A percentile compares a stretch with the other conserved stretches of the same genome.
These are phyloP conservation scores for Crambe crambe DNA, from an alignment of 37 sponge, comb jelly and placozoan species.

Conservation along the genomic window DNA sequence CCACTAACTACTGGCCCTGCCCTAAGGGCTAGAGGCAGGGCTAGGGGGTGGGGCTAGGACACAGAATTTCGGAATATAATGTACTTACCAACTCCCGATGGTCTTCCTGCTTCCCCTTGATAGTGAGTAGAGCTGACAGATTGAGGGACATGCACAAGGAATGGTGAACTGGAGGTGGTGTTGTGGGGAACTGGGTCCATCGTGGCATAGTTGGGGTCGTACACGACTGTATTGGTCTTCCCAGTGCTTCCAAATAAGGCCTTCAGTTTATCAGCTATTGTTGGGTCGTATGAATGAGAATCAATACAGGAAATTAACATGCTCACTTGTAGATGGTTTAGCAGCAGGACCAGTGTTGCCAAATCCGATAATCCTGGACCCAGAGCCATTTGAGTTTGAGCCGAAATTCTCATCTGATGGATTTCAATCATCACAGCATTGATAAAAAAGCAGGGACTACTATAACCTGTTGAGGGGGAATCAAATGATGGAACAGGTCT, in stretches of 20 bases:
- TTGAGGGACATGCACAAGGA: constrained; percentile 2
- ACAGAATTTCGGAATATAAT: background rate
- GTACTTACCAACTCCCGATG: constrained; percentile 24
- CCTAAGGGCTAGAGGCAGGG: background rate
- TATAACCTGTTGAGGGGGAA: background rate
- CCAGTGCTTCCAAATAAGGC: constrained; percentile 19
- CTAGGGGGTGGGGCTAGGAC: background rate
- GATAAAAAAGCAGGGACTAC: background rate
- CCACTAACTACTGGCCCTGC: background rate
- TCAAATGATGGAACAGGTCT: background rate
- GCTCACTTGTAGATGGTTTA: constrained; percentile 9
- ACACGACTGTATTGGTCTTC: constrained; percentile 1
- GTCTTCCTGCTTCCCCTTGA: background rate
- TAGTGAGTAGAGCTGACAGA: background rate
- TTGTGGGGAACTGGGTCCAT: constrained; percentile 60
- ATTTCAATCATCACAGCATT: background rate
- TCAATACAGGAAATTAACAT: background rate
- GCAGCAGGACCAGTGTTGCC: constrained; percentile 32
- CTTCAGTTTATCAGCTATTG: constrained; percentile 37
- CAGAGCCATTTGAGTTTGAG: no score
- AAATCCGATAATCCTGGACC: constrained; percentile 46
- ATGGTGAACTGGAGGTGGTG: constrained; percentile 13
- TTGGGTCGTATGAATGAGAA: no score
- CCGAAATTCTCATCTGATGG: no score
- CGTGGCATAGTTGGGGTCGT: constrained; percentile 59